Conservation (phyloP, 1,140 invertebrate genomes). For the Polypedilum vanderplanki region DNA sequence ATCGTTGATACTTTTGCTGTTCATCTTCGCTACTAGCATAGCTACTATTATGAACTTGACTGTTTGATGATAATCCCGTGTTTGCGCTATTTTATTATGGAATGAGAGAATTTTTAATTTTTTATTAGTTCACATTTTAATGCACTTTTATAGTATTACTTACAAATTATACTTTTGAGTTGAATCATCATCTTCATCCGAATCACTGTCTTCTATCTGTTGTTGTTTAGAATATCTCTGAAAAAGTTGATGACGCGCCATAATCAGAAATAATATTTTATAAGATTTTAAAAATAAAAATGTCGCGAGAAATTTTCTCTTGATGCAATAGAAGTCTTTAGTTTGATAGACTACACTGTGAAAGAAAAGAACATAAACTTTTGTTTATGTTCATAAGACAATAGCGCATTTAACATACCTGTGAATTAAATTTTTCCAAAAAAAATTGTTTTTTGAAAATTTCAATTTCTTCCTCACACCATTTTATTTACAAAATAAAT, state of each 20-base stretch:
- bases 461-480: too few species aligned
- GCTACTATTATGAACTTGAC: background rate
- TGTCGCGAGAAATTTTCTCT: background rate
- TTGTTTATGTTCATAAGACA: too few species aligned
- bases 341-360: too few species aligned
- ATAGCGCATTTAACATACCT: too few species aligned
- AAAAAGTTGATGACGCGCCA: background rate
- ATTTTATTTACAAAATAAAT: too few species aligned
- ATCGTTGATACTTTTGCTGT: background rate
- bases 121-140: background rate
- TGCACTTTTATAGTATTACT: background rate
- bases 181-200: background rate
- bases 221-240: constrained; percentile 1
- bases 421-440: too few species aligned
- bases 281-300: background rate
- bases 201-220: background rate
- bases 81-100: background rate
- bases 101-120: background rate
- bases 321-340: background rate
- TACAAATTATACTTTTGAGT: background rate
- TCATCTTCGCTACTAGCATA: constrained; percentile 23
- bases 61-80: background rate
- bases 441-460: too few species aligned
- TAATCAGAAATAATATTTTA: background rate
- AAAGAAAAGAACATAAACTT: too few species aligned